Base-by-base conservation (phyloP, 2,113 vertebrate species). In the Pontoporia blainvillei region DNA sequence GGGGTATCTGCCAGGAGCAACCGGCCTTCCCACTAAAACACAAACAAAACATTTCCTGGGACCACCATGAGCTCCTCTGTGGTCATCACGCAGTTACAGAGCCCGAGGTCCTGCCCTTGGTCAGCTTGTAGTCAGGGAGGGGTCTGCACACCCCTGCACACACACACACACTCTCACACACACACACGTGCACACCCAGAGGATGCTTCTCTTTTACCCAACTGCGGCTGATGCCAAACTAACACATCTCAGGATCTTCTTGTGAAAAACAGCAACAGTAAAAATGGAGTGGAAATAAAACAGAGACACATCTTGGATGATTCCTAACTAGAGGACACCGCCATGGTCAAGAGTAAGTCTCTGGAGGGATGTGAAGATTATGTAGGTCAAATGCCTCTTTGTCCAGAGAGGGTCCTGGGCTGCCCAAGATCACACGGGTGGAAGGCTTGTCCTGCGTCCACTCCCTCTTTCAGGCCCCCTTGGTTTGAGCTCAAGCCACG, bases 201-300 rank as follows among this genome's bases (percentile, higher is more conserved):
- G 17, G 71, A 41, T 21, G 54, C 59, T 61, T 84, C 67, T 2
- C 69, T 94, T 89, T 98, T 97, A 99, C 99, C 98, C 98, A 41
- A 98, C 98, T 25, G 78, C 96, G 91, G 99, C 99, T 61, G 99
- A 98, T 3, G 99, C 98, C 59, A 99, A 97, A 10, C 99, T 99
- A 61, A 99, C 98, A 34, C 99, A 97, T 99, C 99, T 99, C 99
- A 99, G 95, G 99, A 98, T 86, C 96, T 99, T 96, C 97, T 99
- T 97, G 98, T 2, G 4, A 98, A 98, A 98, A 99, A 99, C 20
- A 98, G 15, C 5, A 98, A 49, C 90, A 99, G 98, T 98, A 99
- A 97, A 87, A 99, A 20, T 99, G 99, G 97, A 44, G 54, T 11
- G 61, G 75, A 95, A 96, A 98, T 78, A 2, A 95, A 89, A 96